These are phyloP conservation scores for Phylloscopus trochiloides DNA, from an alignment of 2,113 vertebrate genomes.

Conservation along the genomic window DNA sequence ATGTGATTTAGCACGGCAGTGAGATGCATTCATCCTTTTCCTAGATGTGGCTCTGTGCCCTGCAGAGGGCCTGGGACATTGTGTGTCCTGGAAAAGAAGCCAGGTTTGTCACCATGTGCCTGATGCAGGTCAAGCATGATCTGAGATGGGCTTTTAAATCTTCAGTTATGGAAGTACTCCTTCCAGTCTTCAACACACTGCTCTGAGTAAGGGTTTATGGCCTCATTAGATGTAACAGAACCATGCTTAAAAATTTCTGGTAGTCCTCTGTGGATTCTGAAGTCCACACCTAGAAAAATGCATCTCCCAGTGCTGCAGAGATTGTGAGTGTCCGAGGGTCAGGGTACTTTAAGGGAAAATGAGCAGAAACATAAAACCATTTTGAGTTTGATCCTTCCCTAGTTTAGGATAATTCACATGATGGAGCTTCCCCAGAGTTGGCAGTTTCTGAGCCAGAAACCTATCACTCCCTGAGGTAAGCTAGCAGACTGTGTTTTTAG, in stretches of 20 bases:
- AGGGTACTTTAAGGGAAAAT: neutral
- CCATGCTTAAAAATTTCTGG: neutral
- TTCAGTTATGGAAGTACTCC: neutral
- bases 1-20: neutral
- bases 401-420: neutral
- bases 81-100: accelerated
- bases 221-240: neutral
- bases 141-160: neutral
- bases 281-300: neutral
- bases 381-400: neutral
- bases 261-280: neutral
- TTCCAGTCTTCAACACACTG: neutral
- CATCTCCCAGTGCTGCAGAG: neutral
- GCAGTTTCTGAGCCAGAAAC: neutral
- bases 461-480: neutral
- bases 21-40: accelerated
- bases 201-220: neutral
- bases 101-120: neutral
- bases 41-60: accelerated
- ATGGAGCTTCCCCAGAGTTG: neutral
- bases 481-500: neutral
- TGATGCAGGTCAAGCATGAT: accelerated
- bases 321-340: neutral
- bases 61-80: neutral
- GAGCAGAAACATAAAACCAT: neutral